Evolutionary conservation across 2,888 invertebrate species (phyloP).

Genomic region (Eristalis pertinax): DNA sequence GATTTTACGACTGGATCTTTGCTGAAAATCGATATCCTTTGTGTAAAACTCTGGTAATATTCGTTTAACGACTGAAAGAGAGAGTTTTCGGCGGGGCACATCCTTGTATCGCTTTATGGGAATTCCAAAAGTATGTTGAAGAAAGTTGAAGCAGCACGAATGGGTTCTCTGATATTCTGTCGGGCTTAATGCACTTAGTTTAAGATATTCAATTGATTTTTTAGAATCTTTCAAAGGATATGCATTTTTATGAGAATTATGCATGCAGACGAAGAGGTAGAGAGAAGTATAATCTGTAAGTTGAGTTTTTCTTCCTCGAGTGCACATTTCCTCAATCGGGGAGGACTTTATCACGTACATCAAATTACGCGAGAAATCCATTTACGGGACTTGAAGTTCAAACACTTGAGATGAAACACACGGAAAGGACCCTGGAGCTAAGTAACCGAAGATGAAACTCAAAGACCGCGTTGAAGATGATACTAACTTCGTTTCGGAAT

Average conservation of each 20-base stretch:
- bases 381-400: not conserved
- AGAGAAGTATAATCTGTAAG: not conserved
- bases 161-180: not conserved
- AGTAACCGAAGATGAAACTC: no score
- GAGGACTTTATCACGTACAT: not conserved
- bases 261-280: not conserved
- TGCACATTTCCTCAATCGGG: not conserved
- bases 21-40: not conserved
- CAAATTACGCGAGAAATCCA: not conserved
- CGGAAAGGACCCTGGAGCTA: no score
- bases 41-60: not conserved
- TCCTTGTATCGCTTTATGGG: not conserved
- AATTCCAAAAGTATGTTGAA: not conserved
- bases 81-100: not conserved
- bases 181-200: not conserved
- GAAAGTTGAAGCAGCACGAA: no score
- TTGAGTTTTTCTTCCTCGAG: not conserved
- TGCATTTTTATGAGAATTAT: not conserved
- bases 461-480: no score
- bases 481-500: no score
- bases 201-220: not conserved
- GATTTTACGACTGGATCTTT: not conserved
- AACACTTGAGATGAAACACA: not conserved
- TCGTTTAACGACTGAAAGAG: not conserved
- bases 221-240: not conserved